Percentiles rank a stretch among this genome's conserved stretches.
Evolutionary conservation across 2,113 vertebrate species (phyloP).

Genomic region (Machaerirhynchus nigripectus): DNA sequence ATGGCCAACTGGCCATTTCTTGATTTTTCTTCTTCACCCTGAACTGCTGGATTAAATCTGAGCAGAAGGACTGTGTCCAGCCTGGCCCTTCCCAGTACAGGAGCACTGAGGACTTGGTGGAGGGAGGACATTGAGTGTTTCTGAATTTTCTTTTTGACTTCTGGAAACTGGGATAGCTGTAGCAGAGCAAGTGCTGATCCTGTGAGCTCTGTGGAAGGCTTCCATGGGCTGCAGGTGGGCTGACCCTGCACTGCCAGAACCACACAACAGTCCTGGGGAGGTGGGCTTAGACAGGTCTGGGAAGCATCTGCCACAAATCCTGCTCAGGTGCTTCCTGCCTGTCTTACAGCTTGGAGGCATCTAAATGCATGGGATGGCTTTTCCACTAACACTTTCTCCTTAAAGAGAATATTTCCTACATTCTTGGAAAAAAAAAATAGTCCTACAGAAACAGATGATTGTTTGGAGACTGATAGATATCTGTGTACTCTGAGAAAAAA

Average conservation of each 20-base stretch:
- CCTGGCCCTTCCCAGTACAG: background rate
- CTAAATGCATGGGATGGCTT: background rate
- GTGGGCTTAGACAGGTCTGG: background rate
- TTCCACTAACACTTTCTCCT: background rate
- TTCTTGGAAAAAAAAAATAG: background rate
- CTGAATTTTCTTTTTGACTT: background rate
- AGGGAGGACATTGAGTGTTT: background rate
- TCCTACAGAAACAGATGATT: background rate
- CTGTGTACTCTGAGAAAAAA: background rate
- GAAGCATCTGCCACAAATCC: background rate
- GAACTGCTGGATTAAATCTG: background rate
- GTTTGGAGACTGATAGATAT: background rate
- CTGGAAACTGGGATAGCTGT: background rate
- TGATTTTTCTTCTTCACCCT: background rate
- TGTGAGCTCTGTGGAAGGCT: background rate
- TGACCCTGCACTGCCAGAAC: background rate
- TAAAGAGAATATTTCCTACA: background rate
- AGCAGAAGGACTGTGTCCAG: background rate
- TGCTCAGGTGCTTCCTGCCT: background rate
- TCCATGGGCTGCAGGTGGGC: accelerated
- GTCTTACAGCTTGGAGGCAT: background rate
- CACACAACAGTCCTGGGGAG: background rate
- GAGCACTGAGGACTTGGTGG: background rate
- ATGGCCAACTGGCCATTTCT: accelerated
- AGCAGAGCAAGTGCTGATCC: background rate